phyloP scores from a whole-genome alignment of 2,797 vertebrate species.

The Semaprochilodus insignis region DNA sequence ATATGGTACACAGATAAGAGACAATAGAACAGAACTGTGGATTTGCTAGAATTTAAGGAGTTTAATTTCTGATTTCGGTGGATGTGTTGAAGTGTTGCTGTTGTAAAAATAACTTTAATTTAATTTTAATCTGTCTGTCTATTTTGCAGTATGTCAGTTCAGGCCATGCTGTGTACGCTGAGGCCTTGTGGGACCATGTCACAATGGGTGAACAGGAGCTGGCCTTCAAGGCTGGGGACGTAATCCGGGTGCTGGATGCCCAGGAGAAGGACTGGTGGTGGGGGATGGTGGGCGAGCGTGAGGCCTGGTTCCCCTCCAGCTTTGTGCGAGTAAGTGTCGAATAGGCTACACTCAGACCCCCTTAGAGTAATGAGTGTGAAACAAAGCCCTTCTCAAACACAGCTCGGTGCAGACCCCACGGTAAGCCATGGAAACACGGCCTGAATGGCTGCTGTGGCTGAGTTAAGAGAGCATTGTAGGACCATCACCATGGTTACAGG shows the following conservation, averaged over 20 bases:
- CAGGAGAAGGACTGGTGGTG: slow-evolving; percentile 98
- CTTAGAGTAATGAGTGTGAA: slow-evolving; percentile 52
- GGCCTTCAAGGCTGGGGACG: slow-evolving; percentile 96
- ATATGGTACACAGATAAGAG: no score
- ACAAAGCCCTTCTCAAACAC: slow-evolving; percentile 43
- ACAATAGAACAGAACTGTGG: no score
- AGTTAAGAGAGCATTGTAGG: slow-evolving; percentile 41
- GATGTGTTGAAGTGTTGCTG: background rate
- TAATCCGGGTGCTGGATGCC: slow-evolving; percentile 93
- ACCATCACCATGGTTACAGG: slow-evolving; percentile 26
- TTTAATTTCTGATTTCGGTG: background rate
- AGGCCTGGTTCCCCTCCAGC: slow-evolving; percentile 97
- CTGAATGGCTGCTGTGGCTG: slow-evolving; percentile 35
- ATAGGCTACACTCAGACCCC: slow-evolving; percentile 62
- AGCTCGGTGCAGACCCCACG: background rate
- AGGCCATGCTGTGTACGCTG: slow-evolving; percentile 90
- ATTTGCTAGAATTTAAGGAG: background rate
- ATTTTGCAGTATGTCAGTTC: slow-evolving; percentile 86
- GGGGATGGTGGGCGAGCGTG: slow-evolving; percentile 88
- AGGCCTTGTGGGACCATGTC: slow-evolving; percentile 98
- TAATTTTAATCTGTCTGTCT: background rate
- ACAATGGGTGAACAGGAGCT: slow-evolving; percentile 98
- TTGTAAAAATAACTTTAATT: no score
- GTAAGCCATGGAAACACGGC: slow-evolving; percentile 33
- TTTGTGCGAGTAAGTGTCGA: slow-evolving; percentile 92